These are phyloP conservation scores for Seladonia tumulorum DNA, from an alignment of 2,888 invertebrate genomes.

Conservation along the genomic window DNA sequence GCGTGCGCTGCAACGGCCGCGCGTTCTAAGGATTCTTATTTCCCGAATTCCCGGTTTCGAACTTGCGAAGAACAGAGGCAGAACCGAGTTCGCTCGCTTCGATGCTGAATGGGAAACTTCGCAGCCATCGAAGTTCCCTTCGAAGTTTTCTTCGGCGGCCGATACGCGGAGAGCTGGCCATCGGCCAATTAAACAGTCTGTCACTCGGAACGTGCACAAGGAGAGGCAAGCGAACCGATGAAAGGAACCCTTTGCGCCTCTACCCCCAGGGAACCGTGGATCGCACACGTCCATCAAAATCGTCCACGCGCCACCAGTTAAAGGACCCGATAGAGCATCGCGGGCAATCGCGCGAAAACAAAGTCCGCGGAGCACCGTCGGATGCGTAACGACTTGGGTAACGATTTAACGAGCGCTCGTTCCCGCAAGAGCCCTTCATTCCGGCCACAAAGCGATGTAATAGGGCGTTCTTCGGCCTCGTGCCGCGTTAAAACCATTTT, in stretches of 20 bases:
- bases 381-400: constrained; percentile 14
- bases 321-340: constrained; percentile 11
- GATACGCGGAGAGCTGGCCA: background rate
- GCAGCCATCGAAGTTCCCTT: background rate
- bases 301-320: constrained; percentile 6
- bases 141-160: background rate
- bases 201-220: background rate
- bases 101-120: background rate
- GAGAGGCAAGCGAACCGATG: too few relatives aligned
- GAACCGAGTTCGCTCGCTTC: background rate
- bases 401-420: constrained; percentile 32
- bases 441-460: constrained; percentile 26
- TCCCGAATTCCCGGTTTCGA: background rate
- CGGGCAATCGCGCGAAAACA: constrained; percentile 17
- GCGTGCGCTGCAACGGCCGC: background rate
- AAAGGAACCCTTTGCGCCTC: background rate
- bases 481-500: constrained; percentile 29
- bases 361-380: background rate
- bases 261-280: too few relatives aligned
- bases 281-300: constrained; percentile 3
- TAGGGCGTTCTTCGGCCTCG: constrained; percentile 15
- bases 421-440: constrained; percentile 20
- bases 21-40: background rate
- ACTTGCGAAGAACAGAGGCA: background rate
- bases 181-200: constrained; percentile 5